Conservation (phyloP, 2,888 invertebrate species). For the Macaria notata region DNA sequence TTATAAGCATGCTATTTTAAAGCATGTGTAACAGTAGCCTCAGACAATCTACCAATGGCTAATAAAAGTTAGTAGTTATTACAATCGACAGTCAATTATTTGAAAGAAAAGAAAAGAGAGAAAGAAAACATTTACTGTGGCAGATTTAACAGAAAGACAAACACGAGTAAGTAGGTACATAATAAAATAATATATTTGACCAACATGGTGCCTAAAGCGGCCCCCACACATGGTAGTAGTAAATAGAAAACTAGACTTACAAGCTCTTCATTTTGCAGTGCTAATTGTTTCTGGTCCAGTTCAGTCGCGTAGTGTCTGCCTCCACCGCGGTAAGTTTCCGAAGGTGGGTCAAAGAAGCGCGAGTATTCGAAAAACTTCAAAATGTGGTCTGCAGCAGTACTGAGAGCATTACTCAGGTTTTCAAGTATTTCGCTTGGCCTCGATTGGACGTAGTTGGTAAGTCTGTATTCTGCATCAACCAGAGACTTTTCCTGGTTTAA, state of each 20-base stretch:
- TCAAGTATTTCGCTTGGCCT: conserved; percentile 42
- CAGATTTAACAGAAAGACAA: too few relatives aligned
- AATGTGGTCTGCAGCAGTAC: conserved; percentile 48
- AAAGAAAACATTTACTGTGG: too few relatives aligned
- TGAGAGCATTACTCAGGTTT: conserved; percentile 45
- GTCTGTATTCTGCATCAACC: conserved; percentile 43
- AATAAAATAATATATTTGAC: too few relatives aligned
- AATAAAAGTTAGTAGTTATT: too few relatives aligned
- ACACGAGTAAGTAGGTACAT: too few relatives aligned
- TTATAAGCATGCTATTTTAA: too few relatives aligned
- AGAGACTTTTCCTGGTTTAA: conserved; percentile 38
- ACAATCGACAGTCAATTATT: too few relatives aligned
- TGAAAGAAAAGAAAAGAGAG: too few relatives aligned
- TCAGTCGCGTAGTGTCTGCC: conserved; percentile 47
- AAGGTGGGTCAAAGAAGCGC: conserved; percentile 32
- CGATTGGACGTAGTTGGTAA: conserved; percentile 41
- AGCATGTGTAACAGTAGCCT: too few relatives aligned
- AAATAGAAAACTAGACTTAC: conserved; percentile 39
- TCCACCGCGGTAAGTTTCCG: conserved; percentile 29
- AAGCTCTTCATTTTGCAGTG: conserved; percentile 60
- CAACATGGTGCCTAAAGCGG: too few relatives aligned
- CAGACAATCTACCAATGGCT: too few relatives aligned
- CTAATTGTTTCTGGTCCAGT: conserved; percentile 55
- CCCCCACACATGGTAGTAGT: too few relatives aligned
- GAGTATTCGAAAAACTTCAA: conserved; percentile 52